Evolutionary conservation across 2,888 invertebrate genomes (phyloP).

Genomic region (Mythimna vitellina): DNA sequence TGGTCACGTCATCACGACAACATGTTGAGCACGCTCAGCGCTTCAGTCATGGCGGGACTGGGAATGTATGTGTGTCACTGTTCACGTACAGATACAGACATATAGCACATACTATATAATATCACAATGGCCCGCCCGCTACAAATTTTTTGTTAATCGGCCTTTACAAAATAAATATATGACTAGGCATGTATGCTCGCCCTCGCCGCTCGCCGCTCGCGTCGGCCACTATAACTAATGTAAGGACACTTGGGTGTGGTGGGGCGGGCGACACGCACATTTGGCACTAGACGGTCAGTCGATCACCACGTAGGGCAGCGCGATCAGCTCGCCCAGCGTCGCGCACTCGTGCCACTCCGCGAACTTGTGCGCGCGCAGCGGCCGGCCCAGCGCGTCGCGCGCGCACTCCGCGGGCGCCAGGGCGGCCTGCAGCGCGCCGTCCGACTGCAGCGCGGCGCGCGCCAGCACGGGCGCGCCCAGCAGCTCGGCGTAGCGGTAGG

Average conservation of each 20-base stretch:
- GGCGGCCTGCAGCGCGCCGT: conserved; percentile 46
- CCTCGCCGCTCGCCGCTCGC: conserved; percentile 53
- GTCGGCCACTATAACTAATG: conserved; percentile 78
- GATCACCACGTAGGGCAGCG: conserved; percentile 99
- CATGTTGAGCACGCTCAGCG: conserved; percentile 41
- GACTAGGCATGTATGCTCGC: conserved; percentile 58
- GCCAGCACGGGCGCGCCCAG: conserved; percentile 74
- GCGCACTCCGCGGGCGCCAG: conserved; percentile 53
- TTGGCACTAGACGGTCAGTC: conserved; percentile 91
- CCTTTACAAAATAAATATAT: conserved; percentile 66
- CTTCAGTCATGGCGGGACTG: conserved; percentile 22
- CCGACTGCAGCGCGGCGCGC: conserved; percentile 60
- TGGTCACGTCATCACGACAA: conserved; percentile 56
- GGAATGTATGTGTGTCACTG: conserved; percentile 52
- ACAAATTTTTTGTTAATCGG: conserved; percentile 52
- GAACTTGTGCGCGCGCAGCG: conserved; percentile 90
- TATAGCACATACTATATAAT: conserved; percentile 57
- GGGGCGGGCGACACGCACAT: conserved; percentile 46
- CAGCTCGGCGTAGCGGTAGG: conserved; percentile 75
- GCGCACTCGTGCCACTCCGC: conserved; percentile 98
- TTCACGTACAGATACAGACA: conserved; percentile 26
- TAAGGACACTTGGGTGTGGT: conserved; percentile 87
- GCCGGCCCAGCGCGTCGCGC: conserved; percentile 77
- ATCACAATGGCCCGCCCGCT: conserved; percentile 61
- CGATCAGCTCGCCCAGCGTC: conserved; percentile 95